phyloP scores from a whole-genome alignment of 2,113 vertebrate species.

The Mus musculus region GRCm39 chr8:120207501-120208000 shows the following conservation, averaged over 20 bases:
- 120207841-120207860: neutral
- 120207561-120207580: slow-evolving; percentile 91
- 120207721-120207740: neutral
- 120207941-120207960: neutral
- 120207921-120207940: neutral
- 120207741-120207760: neutral
- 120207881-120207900: neutral
- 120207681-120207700: neutral
- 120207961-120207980: neutral
- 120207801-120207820: neutral
- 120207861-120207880: neutral
- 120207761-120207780: neutral
- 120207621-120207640: rapidly evolving
- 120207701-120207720: neutral
- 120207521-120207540: slow-evolving; percentile 96
- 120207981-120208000: neutral
- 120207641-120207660: rapidly evolving
- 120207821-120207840: neutral
- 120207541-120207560: slow-evolving; percentile 89
- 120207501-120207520: slow-evolving; percentile 91
- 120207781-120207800: neutral
- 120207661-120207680: neutral
- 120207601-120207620: neutral
- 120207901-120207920: neutral
- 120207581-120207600: slow-evolving; percentile 75